phyloP scores from a whole-genome alignment of 2,797 vertebrate genomes.

The Acrossocheilus wenchowensis region DNA sequence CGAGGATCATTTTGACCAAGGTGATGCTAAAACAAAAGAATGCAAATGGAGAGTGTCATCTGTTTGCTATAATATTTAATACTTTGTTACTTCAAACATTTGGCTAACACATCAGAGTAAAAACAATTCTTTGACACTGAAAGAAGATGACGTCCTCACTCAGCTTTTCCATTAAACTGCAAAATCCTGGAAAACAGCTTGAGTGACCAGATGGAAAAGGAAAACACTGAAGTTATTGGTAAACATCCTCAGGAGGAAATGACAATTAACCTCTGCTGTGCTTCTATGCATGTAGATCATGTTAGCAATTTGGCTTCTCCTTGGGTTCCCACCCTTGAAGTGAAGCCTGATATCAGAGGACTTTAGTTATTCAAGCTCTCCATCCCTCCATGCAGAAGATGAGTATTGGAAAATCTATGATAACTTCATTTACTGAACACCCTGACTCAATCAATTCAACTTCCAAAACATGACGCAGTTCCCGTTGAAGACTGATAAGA shows the following conservation, averaged over 20 bases:
- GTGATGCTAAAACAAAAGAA: conserved; percentile 21
- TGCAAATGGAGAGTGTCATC: not conserved
- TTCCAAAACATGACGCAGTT: conserved; percentile 28
- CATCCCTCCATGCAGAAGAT: not conserved
- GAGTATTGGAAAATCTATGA: conserved; percentile 39
- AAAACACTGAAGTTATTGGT: conserved; percentile 25
- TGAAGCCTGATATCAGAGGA: not conserved
- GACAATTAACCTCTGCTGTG: conserved; percentile 36
- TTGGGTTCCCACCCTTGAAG: conserved; percentile 20
- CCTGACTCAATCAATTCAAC: conserved; percentile 2
- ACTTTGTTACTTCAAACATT: conserved; percentile 36
- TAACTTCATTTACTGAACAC: conserved; percentile 33
- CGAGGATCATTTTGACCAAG: not conserved
- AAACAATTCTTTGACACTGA: not conserved
- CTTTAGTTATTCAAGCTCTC: conserved; percentile 2
- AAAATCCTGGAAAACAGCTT: conserved; percentile 41
- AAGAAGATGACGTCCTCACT: conserved; percentile 5
- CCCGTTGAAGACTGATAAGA: conserved; percentile 22
- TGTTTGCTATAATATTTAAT: conserved; percentile 43
- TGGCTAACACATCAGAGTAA: conserved; percentile 28
- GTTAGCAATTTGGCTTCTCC: not conserved
- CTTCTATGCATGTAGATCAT: conserved; percentile 6
- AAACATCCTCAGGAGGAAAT: conserved; percentile 50
- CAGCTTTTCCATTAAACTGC: conserved; percentile 17
- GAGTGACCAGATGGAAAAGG: conserved; percentile 38